Percentiles rank a stretch among this genome's conserved stretches.
Conservation (phyloP, 2,888 invertebrate species). For the Lomographa bimaculata region DNA sequence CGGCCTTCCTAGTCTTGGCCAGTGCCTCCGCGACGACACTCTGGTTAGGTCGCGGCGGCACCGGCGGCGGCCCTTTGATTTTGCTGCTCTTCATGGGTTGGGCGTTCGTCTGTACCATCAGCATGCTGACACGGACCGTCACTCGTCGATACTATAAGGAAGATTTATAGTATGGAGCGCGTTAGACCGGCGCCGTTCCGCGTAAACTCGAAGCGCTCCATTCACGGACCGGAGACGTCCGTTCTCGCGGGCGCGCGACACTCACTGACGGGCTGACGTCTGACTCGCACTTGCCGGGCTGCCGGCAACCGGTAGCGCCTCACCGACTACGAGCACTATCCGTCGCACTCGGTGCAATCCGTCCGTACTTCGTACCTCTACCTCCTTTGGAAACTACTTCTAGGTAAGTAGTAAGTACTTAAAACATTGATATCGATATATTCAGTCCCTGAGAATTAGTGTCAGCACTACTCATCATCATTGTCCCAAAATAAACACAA, state of each 20-base stretch:
- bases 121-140: conserved; percentile 69
- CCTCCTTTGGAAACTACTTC: conserved; percentile 1
- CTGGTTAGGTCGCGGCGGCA: conserved; percentile 91
- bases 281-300: conserved; percentile 35
- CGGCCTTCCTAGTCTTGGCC: conserved; percentile 85
- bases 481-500: too few species aligned
- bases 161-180: conserved; percentile 78
- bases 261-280: too few species aligned
- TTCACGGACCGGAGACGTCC: conserved; percentile 55
- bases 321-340: conserved; percentile 17
- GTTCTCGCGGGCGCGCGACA: conserved; percentile 62
- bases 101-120: conserved; percentile 83
- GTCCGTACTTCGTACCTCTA: conserved; percentile 3
- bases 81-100: conserved; percentile 80
- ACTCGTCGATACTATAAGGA: conserved; percentile 78
- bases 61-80: conserved; percentile 88
- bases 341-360: conserved; percentile 12
- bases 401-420: too few species aligned
- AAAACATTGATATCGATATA: too few species aligned
- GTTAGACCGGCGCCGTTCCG: conserved; percentile 55
- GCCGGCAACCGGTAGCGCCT: conserved; percentile 29
- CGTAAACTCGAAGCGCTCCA: conserved; percentile 60
- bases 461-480: too few species aligned
- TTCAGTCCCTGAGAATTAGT: too few species aligned
- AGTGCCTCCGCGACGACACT: conserved; percentile 88